Conservation (phyloP, 2,113 vertebrate species). For the Podiceps cristatus region DNA sequence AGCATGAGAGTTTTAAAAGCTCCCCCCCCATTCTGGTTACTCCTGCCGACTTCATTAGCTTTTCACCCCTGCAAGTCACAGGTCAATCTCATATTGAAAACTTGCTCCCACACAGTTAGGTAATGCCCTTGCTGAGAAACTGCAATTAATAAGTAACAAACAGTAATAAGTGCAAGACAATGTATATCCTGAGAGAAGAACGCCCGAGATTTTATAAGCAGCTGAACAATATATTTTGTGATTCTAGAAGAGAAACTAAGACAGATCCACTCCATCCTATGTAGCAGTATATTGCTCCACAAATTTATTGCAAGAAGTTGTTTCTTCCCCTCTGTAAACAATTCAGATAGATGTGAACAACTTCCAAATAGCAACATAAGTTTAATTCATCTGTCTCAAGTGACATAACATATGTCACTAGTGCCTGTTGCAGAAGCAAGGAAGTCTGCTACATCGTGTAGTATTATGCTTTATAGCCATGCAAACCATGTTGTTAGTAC, state of each 20-base stretch:
- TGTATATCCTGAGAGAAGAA: background rate
- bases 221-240: background rate
- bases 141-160: conserved; percentile 61
- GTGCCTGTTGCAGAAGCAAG: conserved; percentile 9
- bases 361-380: conserved; percentile 53
- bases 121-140: background rate
- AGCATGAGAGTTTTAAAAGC: background rate
- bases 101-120: background rate
- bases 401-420: conserved; percentile 57
- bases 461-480: background rate
- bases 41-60: conserved; percentile 15
- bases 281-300: conserved; percentile 17
- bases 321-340: conserved; percentile 36
- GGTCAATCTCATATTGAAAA: background rate
- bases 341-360: conserved; percentile 60
- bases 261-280: background rate
- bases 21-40: background rate
- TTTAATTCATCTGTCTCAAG: conserved; percentile 68
- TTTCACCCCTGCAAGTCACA: conserved; percentile 8
- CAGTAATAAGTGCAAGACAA: background rate
- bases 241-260: background rate
- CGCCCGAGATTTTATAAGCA: background rate
- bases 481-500: background rate
- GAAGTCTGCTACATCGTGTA: background rate
- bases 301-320: conserved; percentile 48